phyloP scores from a whole-genome alignment of 2,888 invertebrate genomes.

The Oligia latruncula region DNA sequence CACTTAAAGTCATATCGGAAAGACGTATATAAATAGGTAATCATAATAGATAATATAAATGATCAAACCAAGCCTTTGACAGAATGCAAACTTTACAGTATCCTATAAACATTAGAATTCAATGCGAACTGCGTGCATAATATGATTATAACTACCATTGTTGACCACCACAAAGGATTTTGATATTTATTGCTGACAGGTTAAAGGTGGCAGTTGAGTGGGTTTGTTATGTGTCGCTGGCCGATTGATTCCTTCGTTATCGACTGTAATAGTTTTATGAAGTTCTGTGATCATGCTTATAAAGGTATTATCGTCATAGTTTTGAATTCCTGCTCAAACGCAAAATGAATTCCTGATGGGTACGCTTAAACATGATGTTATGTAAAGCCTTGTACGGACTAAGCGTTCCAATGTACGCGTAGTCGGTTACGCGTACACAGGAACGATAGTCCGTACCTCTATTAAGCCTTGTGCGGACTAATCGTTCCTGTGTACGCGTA shows the following conservation, averaged over 20 bases:
- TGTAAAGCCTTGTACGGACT: no score
- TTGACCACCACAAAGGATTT: slow-evolving; percentile 31
- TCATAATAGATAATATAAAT: slow-evolving; percentile 25
- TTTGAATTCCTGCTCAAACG: slow-evolving; percentile 19
- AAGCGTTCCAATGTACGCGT: no score
- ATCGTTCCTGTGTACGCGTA: no score
- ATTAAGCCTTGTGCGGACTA: no score
- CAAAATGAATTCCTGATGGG: slow-evolving; percentile 23
- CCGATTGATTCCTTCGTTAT: slow-evolving; percentile 13
- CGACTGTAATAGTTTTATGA: slow-evolving; percentile 23
- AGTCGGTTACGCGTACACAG: no score
- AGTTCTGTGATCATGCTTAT: slow-evolving; percentile 22
- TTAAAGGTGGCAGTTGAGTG: slow-evolving; percentile 29
- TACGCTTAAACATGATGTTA: background rate
- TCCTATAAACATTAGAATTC: slow-evolving; percentile 60
- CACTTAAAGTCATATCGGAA: background rate
- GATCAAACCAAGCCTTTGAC: slow-evolving; percentile 9
- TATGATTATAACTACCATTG: slow-evolving; percentile 44
- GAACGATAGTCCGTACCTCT: no score
- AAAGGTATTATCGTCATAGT: slow-evolving; percentile 10
- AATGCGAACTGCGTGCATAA: slow-evolving; percentile 46
- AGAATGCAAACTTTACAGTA: slow-evolving; percentile 17
- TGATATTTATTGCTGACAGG: slow-evolving; percentile 1
- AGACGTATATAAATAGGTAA: background rate
- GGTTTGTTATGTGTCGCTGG: background rate